phyloP scores from a whole-genome alignment of 2,888 invertebrate species.

The Ophioninae sp. region DNA sequence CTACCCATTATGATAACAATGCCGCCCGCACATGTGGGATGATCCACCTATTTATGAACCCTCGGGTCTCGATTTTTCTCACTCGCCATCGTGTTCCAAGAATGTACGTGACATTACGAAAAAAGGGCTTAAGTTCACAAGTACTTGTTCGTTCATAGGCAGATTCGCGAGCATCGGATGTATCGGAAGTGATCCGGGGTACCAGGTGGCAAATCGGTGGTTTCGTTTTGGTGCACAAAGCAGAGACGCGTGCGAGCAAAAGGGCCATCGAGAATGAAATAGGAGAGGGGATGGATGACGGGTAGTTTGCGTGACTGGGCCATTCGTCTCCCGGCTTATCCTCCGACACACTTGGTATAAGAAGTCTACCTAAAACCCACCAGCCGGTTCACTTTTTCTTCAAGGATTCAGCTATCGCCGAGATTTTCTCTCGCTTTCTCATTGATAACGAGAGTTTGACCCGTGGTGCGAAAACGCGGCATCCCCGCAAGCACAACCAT shows the following conservation, averaged over 20 bases:
- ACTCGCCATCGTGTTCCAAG: background rate
- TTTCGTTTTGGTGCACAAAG: conserved; percentile 13
- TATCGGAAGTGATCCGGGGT: conserved; percentile 23
- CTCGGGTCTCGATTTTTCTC: background rate
- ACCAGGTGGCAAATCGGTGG: conserved; percentile 33
- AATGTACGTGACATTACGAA: background rate
- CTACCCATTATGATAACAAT: too few relatives aligned
- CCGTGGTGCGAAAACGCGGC: conserved; percentile 71
- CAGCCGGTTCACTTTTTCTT: background rate
- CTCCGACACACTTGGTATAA: conserved; percentile 66
- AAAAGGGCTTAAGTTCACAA: background rate
- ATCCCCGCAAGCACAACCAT: conserved; percentile 1
- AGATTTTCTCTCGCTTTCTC: conserved; percentile 11
- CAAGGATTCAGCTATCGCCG: conserved; percentile 3
- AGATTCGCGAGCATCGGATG: conserved; percentile 6
- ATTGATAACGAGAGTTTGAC: conserved; percentile 41
- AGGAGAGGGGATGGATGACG: conserved; percentile 5
- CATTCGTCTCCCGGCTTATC: conserved; percentile 75
- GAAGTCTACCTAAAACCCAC: conserved; percentile 15
- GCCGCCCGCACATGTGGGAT: background rate
- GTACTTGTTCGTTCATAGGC: background rate
- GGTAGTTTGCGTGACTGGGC: conserved; percentile 73
- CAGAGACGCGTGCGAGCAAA: conserved; percentile 4
- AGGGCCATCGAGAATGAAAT: conserved; percentile 19
- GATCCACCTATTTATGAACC: background rate